These are phyloP conservation scores for Drosophila lowei DNA, from an alignment of 1,140 invertebrate genomes.

Conservation along the genomic window DNA sequence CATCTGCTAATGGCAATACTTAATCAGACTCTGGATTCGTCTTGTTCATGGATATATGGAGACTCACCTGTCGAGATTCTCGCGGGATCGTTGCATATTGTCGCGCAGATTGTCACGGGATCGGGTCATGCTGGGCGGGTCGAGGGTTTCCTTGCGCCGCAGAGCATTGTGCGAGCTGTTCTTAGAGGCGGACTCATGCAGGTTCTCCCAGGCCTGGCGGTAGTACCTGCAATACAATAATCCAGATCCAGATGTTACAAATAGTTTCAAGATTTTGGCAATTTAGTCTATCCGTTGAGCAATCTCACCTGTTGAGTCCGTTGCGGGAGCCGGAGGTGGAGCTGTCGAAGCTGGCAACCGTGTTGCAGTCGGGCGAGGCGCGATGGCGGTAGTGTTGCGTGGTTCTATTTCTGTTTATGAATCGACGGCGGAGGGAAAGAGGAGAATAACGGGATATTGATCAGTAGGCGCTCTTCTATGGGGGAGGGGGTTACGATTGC, in stretches of 20 bases:
- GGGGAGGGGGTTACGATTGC: too few relatives aligned
- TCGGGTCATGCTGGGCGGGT: conserved; percentile 85
- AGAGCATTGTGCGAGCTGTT: conserved; percentile 84
- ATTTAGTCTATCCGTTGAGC: not conserved
- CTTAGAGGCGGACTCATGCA: conserved; percentile 90
- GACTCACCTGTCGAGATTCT: conserved; percentile 83
- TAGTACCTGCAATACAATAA: conserved; percentile 85
- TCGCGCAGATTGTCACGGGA: conserved; percentile 83
- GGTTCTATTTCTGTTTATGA: conserved; percentile 87
- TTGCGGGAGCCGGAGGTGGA: conserved; percentile 92
- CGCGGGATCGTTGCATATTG: conserved; percentile 82
- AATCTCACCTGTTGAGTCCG: conserved; percentile 89
- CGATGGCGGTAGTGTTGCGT: conserved; percentile 92
- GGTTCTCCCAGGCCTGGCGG: conserved; percentile 95
- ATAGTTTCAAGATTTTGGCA: not conserved
- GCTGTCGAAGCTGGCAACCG: conserved; percentile 93
- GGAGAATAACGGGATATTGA: not conserved
- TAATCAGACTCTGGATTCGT: not conserved
- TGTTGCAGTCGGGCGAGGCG: conserved; percentile 94
- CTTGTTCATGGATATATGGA: not conserved
- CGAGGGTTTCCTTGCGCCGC: conserved; percentile 88
- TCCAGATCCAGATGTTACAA: too few relatives aligned
- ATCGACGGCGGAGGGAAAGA: not conserved
- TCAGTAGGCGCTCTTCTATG: not conserved
- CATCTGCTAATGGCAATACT: conserved; percentile 31